phyloP scores from a whole-genome alignment of 2,888 invertebrate species.

The Clepsis dumicolana region DNA sequence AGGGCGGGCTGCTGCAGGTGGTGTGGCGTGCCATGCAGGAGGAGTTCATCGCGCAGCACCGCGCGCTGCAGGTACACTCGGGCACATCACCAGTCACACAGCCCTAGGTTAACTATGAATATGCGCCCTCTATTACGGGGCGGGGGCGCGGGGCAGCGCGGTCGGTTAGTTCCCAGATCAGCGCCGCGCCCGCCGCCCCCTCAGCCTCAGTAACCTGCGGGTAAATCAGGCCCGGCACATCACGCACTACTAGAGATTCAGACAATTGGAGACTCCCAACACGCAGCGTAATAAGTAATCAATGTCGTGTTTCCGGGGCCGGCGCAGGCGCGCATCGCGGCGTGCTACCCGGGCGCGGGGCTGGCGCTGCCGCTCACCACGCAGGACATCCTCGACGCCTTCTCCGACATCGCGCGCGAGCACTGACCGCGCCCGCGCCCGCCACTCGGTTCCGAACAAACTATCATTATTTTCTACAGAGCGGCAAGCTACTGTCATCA shows the following conservation, averaged over 20 bases:
- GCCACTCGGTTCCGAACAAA: neutral
- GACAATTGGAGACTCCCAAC: no score
- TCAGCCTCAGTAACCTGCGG: no score
- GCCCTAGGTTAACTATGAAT: no score
- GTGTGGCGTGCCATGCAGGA: slow-evolving; percentile 99
- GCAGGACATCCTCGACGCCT: slow-evolving; percentile 97
- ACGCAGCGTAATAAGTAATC: no score
- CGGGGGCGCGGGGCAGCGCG: no score
- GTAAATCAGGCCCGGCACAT: no score
- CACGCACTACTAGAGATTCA: no score
- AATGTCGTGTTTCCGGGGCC: neutral
- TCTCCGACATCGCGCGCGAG: slow-evolving; percentile 98
- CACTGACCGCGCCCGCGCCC: slow-evolving; percentile 86
- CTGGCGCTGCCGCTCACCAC: slow-evolving; percentile 97
- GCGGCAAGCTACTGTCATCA: no score
- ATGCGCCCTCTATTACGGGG: no score
- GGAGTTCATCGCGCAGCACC: slow-evolving; percentile 98
- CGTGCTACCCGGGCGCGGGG: slow-evolving; percentile 98
- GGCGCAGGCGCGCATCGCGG: slow-evolving; percentile 95
- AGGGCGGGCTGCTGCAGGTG: slow-evolving; percentile 97
- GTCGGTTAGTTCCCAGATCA: no score
- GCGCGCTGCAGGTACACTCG: slow-evolving; percentile 89
- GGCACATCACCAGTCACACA: neutral
- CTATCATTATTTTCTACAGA: neutral
- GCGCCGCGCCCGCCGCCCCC: no score